These are phyloP conservation scores for Sycophila texana DNA, from an alignment of 2,888 invertebrate genomes.

Conservation along the genomic window DNA sequence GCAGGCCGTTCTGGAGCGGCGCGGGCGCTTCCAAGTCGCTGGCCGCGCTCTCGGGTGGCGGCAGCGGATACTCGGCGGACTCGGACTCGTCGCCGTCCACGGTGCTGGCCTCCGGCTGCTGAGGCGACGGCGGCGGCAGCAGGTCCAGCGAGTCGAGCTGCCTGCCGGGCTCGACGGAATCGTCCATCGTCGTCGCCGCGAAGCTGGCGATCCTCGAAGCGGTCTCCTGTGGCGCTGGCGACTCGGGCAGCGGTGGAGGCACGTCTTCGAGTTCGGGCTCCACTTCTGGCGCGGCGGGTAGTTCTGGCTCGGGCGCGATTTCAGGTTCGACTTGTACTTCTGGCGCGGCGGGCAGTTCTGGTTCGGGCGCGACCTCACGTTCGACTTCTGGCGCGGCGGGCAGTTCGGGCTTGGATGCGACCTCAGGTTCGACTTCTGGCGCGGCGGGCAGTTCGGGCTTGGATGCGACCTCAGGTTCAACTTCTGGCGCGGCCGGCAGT, in stretches of 20 bases:
- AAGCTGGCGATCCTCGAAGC: slow-evolving; percentile 57
- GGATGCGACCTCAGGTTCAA: background rate
- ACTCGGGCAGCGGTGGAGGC: slow-evolving; percentile 66
- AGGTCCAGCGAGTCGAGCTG: slow-evolving; percentile 48
- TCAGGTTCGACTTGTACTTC: background rate
- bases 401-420: too few relatives aligned
- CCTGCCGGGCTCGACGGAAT: slow-evolving; percentile 24
- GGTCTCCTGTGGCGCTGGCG: slow-evolving; percentile 56
- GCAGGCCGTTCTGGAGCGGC: slow-evolving; percentile 40
- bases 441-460: background rate
- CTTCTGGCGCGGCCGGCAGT: background rate
- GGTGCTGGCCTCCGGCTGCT: slow-evolving; percentile 29
- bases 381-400: background rate
- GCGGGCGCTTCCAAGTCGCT: slow-evolving; percentile 36
- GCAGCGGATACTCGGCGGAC: slow-evolving; percentile 51
- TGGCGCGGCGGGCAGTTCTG: background rate
- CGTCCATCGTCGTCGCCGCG: slow-evolving; percentile 54
- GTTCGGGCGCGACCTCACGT: background rate
- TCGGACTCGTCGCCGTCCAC: slow-evolving; percentile 25
- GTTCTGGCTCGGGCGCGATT: background rate
- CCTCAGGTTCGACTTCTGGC: background rate
- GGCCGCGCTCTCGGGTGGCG: slow-evolving; percentile 41
- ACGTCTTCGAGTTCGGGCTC: slow-evolving; percentile 55
- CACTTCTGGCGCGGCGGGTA: background rate
- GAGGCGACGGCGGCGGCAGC: background rate